Conservation (phyloP, 2,113 vertebrate genomes). For the Prochilodus magdalenae region DNA sequence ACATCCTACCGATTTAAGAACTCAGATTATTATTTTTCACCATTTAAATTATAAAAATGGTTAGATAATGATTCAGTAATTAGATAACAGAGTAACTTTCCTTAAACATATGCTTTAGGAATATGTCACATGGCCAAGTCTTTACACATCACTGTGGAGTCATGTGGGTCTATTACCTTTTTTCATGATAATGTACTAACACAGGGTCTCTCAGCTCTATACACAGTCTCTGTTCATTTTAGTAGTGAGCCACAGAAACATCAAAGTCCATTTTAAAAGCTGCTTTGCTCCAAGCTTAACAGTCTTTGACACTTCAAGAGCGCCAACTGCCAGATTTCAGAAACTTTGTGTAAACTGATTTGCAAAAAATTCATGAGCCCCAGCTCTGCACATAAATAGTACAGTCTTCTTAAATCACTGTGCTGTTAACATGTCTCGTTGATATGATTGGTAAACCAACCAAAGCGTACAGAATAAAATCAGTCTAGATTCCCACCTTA, state of each 20-base stretch:
- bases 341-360: constrained; percentile 3
- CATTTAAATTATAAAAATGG: too few relatives aligned
- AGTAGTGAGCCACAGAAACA: neutral
- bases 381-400: neutral
- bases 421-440: neutral
- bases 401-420: neutral
- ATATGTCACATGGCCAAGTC: too few relatives aligned
- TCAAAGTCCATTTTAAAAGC: neutral
- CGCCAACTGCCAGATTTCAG: constrained; percentile 4
- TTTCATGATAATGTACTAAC: too few relatives aligned
- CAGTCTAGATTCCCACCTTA: neutral
- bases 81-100: too few relatives aligned
- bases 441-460: neutral
- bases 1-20: too few relatives aligned
- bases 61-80: too few relatives aligned
- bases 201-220: neutral
- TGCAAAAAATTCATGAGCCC: neutral
- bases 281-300: constrained; percentile 8
- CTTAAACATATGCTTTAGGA: too few relatives aligned
- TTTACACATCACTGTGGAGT: too few relatives aligned
- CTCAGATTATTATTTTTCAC: too few relatives aligned
- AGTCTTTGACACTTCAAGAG: constrained; percentile 4
- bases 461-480: neutral
- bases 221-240: too few relatives aligned
- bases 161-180: too few relatives aligned